Evolutionary conservation across 1,140 invertebrate genomes (phyloP), one percentile per base, ranked within the genome.

Genomic region (Drosophila biarmipes): DNA sequence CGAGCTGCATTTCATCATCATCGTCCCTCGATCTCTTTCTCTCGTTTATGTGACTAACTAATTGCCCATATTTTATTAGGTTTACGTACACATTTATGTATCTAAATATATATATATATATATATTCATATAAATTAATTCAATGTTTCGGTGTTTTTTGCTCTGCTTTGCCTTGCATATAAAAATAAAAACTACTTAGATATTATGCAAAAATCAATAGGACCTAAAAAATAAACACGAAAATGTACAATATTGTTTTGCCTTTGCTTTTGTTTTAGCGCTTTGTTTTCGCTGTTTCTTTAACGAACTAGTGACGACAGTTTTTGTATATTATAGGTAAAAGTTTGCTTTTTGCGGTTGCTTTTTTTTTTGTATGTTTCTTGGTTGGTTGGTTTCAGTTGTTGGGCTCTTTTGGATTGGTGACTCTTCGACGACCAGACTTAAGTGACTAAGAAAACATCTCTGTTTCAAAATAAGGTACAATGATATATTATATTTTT

Each of bases 401-500:
- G 54, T 59, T 72, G 68, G 78, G 59, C 7, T 29, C 7, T 58
- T 75, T 79, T 80, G 51, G 64, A 62, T 69, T 69, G 67, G 35
- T 62, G 67, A 69, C 49, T 68, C 46, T 64, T 43, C 17, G 68
- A 79, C 79, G 84, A 89, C 79, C 84, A 84, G 84, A 89, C 84
- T 89, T 89, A 87, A 62, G 12, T 89, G 84, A 89, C 84, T 89
- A 87, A 68, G 48, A 82, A 79, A 79, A 84, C 78, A 73, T 79
- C 75, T 68, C 51, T 76, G 75, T 84, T 87, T 79, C 63, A 80
- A 89, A 89, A 89, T 89, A 89, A 89, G 84, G 84, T 89, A 89
- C 84, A 89, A 77, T 84, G 84, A 89, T 87, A 89, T 78, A 81
- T 76, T 49, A 59, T 59, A 55, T 73, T 42, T 56, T 31, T 46